Percentiles rank a stretch among this genome's conserved stretches.
These are phyloP conservation scores for Zaprionus vittiger DNA, from an alignment of 1,140 invertebrate genomes.

Conservation along the genomic window DNA sequence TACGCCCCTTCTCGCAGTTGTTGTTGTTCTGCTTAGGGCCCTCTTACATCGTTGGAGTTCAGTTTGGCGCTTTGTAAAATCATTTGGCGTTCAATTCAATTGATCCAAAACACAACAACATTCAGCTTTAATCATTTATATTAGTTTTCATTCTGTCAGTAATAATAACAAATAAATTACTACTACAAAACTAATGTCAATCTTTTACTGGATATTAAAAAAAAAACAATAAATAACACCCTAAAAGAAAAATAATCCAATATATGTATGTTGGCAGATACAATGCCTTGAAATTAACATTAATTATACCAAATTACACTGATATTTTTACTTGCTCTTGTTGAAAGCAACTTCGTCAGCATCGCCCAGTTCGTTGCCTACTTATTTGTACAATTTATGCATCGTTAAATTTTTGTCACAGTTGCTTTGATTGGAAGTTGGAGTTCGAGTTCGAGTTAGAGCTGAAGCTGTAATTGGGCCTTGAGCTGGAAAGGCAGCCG, in stretches of 20 bases:
- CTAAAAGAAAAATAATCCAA: constrained; percentile 30
- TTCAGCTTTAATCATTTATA: constrained; percentile 43
- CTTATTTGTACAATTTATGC: constrained; percentile 72
- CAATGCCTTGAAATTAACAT: constrained; percentile 55
- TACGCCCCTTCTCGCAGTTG: not conserved
- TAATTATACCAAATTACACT: constrained; percentile 67
- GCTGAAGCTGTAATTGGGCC: not conserved
- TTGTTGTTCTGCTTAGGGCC: not conserved
- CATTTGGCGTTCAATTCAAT: constrained; percentile 43
- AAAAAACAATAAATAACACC: too few relatives aligned
- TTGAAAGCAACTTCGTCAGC: not conserved
- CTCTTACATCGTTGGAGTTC: not conserved
- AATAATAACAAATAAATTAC: too few relatives aligned
- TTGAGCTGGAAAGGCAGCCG: not conserved
- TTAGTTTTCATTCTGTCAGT: constrained; percentile 41
- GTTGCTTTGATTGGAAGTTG: constrained; percentile 18
- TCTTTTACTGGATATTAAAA: too few relatives aligned
- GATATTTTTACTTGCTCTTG: constrained; percentile 42
- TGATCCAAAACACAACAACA: constrained; percentile 51
- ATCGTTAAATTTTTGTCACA: constrained; percentile 64
- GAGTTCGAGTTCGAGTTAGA: not conserved
- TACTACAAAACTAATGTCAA: too few relatives aligned
- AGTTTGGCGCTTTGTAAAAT: constrained; percentile 29
- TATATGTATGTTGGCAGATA: constrained; percentile 30
- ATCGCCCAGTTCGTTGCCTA: not conserved